A percentile compares a stretch with the other conserved stretches of the same genome.
These are phyloP conservation scores for Buphagus erythrorhynchus DNA, from an alignment of 2,797 vertebrate genomes.

Conservation along the genomic window DNA sequence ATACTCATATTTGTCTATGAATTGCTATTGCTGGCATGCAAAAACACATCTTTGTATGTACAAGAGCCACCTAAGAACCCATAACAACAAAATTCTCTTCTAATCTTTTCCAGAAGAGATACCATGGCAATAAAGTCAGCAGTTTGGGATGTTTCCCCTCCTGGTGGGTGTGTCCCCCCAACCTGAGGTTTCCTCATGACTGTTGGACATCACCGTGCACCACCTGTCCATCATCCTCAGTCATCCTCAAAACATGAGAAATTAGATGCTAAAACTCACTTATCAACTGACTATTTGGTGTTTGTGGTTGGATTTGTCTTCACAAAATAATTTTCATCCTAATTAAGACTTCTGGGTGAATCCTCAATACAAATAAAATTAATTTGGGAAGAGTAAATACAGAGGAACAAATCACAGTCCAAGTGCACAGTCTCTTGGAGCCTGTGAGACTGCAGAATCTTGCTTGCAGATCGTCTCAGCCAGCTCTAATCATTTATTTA, in stretches of 20 bases:
- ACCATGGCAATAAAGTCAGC: not conserved
- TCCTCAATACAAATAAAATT: conserved; percentile 27
- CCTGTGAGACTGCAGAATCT: not conserved
- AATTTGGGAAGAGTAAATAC: conserved; percentile 39
- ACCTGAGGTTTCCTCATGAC: not conserved
- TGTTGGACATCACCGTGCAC: not conserved
- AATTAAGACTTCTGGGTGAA: conserved; percentile 37
- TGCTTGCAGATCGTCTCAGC: conserved; percentile 8
- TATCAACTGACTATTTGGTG: not conserved
- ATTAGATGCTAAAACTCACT: not conserved
- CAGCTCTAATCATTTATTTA: conserved; percentile 56
- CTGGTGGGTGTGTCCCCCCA: not conserved
- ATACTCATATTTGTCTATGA: rapidly evolving
- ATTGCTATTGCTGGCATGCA: not conserved
- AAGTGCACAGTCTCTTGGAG: not conserved
- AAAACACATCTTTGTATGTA: rapidly evolving
- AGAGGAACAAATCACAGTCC: conserved; percentile 13
- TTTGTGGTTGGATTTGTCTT: not conserved
- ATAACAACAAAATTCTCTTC: not conserved
- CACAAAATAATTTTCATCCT: not conserved
- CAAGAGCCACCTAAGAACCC: not conserved
- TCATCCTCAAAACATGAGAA: not conserved
- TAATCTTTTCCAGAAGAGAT: not conserved
- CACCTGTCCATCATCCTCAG: not conserved
- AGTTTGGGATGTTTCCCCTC: not conserved